Base-by-base conservation (phyloP, 30 jellyfish, hydroid and myxozoan species). In the Aurelia sp. region DNA sequence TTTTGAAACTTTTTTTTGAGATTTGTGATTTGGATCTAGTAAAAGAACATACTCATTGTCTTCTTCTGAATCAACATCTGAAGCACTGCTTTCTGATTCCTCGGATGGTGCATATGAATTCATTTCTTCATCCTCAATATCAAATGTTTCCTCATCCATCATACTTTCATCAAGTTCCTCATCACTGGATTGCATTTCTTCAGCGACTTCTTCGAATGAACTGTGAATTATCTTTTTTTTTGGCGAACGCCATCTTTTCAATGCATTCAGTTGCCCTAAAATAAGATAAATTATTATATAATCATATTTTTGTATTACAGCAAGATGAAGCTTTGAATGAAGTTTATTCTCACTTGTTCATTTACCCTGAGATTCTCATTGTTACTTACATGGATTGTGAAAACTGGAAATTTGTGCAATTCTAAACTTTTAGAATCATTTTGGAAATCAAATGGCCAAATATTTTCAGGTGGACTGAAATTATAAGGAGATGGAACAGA, bases 11-110 rank as follows among this genome's bases (percentile, higher is more conserved):
- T 33, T 19, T 22, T 3, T 20, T 67, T 1, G 22, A 31, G 27
- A 30, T 27, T 27, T 27, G 33, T 2, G 33, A 27, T 2, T 27
- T 27, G 33, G 33, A 27, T 27, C 33, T 27, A 27, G 2, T 27
- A 2, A 27, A 27, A 27, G 33, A 27, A 77, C 63, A 40, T 62
- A 77, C 88, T 12, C 48, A 33, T 62, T n/a, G 16, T 77, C 64
- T 53, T 77, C 88, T 13, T 77, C 88, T 50, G 78, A n/a, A 24
- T 77, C 88, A 77, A 77, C 62, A 24, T 77, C 88, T 77, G 76
- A 5, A 31, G 59, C 88, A 68, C 60, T 68, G 59, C 86, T 74
- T 11, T 77, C 88, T 22, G 86, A 16, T 20, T 74, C 73, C 40
- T 27, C 78, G 19, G 88, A 77, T 59, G 77, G 88, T 15, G 55